Conservation (phyloP, 2,113 vertebrate species). For the Oreochromis tanganicae region DNA sequence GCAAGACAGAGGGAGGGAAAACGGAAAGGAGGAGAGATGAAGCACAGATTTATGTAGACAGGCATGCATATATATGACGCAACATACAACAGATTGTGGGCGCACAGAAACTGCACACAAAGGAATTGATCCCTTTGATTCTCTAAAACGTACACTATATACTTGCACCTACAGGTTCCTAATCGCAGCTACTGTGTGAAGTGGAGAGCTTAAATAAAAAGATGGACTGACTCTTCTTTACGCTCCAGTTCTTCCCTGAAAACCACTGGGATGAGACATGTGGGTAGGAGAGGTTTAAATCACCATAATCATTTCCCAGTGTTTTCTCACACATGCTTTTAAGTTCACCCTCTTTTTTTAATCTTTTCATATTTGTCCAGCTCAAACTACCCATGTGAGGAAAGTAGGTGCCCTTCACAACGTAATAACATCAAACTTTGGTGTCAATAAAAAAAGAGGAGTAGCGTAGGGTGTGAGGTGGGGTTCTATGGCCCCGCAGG, state of each 20-base stretch:
- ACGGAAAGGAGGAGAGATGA: not conserved
- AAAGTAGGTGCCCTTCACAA: constrained; percentile 43
- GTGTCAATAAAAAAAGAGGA: not conserved
- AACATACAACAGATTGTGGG: not conserved
- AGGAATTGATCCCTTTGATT: not conserved
- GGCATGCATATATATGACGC: not conserved
- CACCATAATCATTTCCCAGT: constrained; percentile 48
- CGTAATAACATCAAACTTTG: constrained; percentile 4
- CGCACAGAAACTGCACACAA: not conserved
- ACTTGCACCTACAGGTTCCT: not conserved
- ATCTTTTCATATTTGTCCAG: constrained; percentile 38
- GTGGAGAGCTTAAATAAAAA: constrained; percentile 33
- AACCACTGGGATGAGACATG: constrained; percentile 32
- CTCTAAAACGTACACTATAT: not conserved
- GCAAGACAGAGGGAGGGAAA: not conserved
- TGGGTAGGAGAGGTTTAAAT: constrained; percentile 44
- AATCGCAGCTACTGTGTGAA: not conserved
- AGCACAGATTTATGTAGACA: constrained; percentile 9
- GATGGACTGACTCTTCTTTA: constrained; percentile 53
- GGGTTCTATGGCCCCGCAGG: not conserved
- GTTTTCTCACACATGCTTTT: constrained; percentile 22
- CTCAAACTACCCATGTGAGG: constrained; percentile 38
- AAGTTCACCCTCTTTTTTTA: not conserved
- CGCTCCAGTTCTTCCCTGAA: constrained; percentile 12
- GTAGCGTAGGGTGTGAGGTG: not conserved